Evolutionary conservation across 2,797 vertebrate species (phyloP), one percentile per base, ranked within the genome.

Genomic region (Phaenicophaeus curvirostris): DNA sequence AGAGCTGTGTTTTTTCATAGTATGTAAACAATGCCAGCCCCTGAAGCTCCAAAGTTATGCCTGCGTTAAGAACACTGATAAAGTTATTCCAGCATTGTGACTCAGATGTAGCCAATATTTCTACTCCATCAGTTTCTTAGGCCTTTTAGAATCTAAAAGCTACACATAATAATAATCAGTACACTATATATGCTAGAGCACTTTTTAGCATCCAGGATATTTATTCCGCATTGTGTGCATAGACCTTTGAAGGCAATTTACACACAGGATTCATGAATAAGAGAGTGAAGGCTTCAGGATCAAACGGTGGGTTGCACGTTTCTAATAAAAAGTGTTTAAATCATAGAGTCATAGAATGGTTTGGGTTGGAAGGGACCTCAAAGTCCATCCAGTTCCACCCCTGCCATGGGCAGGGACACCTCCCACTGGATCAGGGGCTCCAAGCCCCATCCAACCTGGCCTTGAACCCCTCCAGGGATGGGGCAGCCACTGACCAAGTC

Each of bases 51-150:
- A 16, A 42, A 27, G 41, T 28, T 50, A 12, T 14, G 28, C 11
- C 23, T 35, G 17, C 16, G 5, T 35, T 41, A 41, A 37, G 27
- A 69, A 65, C 31, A 33, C 28, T 20, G 65, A 16, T 15, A 20
- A n/a, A 39, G 61, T 2, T 35, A 46, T 5, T 53, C 8, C 53
- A 51, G 4, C 0, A 1, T 4, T 35, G 53, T 15, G 55, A 33
- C 68, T 62, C 51, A 37, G n/a, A 11, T 11, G 9, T 1, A 68
- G 72, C 21, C 68, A 57, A 1, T 6, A 15, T 54, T 89, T 73
- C 57, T 41, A 35, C 15, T 50, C 24, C 46, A 72, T 35, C 37
- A 14, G 0, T 46, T 59, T 65, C 58, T 68, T 7, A 42, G 61
- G 33, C 41, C 3, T 0, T 2, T 33, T 50, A 57, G 82, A 67